Conservation (phyloP, 2,888 invertebrate species). For the Hartigia nigra region DNA sequence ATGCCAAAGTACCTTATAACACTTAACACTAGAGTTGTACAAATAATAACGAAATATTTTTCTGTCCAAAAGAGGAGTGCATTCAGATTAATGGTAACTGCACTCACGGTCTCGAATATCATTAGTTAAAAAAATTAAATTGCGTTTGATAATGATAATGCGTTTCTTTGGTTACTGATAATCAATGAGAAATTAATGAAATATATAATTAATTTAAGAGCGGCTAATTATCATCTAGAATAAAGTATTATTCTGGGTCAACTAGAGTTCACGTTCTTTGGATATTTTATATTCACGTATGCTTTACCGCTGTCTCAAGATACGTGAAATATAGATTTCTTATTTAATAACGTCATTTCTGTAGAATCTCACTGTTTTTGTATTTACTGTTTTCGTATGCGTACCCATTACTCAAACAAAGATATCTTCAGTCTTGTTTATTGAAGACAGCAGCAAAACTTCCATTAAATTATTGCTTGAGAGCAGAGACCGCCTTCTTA, state of each 20-base stretch:
- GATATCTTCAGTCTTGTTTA: not conserved
- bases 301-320: not conserved
- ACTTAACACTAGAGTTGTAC: not conserved
- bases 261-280: not conserved
- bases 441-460: not conserved
- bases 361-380: not conserved
- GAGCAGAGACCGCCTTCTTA: slow-evolving; percentile 77
- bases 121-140: not conserved
- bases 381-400: not conserved
- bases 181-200: not conserved
- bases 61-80: not conserved
- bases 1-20: not conserved
- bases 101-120: not conserved
- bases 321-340: not conserved
- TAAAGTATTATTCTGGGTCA: not conserved
- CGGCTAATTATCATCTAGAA: not conserved
- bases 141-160: not conserved
- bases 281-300: not conserved
- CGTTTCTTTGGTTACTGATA: not conserved
- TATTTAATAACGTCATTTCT: not conserved
- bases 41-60: not conserved
- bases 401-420: not conserved
- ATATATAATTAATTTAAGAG: not conserved
- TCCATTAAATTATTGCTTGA: slow-evolving; percentile 13
- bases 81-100: not conserved